Conservation (phyloP, 2,797 vertebrate genomes). For the Melanotaenia trifasciata region DNA sequence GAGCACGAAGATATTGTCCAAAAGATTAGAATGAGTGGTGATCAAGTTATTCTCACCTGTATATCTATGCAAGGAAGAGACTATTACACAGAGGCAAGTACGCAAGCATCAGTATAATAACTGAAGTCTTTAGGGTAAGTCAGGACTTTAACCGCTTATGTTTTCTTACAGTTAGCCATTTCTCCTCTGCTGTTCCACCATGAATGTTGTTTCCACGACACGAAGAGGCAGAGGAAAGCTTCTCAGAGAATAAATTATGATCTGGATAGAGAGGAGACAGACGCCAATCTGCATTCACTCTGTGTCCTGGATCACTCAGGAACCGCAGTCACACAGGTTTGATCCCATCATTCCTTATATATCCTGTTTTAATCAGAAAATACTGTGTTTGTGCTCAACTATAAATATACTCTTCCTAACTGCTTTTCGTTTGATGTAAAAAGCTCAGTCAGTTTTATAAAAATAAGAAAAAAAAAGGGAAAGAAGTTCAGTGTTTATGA, state of each 20-base stretch:
- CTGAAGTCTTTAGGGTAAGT: too few relatives aligned
- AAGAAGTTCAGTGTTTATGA: too few relatives aligned
- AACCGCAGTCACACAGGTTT: conserved; percentile 77
- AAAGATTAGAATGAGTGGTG: conserved; percentile 82
- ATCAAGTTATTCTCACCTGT: conserved; percentile 82
- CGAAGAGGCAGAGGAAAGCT: conserved; percentile 1
- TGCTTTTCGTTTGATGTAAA: too few relatives aligned
- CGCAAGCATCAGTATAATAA: not conserved
- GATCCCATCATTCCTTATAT: not conserved
- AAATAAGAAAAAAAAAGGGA: too few relatives aligned
- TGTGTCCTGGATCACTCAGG: conserved; percentile 58
- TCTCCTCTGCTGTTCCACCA: conserved; percentile 81
- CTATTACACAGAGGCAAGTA: conserved; percentile 86
- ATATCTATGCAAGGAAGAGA: conserved; percentile 84
- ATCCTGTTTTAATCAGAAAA: not conserved
- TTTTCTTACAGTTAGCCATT: conserved; percentile 72
- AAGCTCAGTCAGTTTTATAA: too few relatives aligned
- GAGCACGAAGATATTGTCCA: conserved; percentile 89
- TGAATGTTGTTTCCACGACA: conserved; percentile 10
- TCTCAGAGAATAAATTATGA: conserved; percentile 36
- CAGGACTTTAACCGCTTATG: not conserved
- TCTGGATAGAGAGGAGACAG: conserved; percentile 42
- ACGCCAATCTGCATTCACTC: conserved; percentile 60
- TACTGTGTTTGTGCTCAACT: too few relatives aligned
- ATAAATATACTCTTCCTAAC: too few relatives aligned